Percentiles rank a stretch among this genome's conserved stretches.
Evolutionary conservation across 2,888 invertebrate species (phyloP).

Genomic region (Phyto melanocephala): DNA sequence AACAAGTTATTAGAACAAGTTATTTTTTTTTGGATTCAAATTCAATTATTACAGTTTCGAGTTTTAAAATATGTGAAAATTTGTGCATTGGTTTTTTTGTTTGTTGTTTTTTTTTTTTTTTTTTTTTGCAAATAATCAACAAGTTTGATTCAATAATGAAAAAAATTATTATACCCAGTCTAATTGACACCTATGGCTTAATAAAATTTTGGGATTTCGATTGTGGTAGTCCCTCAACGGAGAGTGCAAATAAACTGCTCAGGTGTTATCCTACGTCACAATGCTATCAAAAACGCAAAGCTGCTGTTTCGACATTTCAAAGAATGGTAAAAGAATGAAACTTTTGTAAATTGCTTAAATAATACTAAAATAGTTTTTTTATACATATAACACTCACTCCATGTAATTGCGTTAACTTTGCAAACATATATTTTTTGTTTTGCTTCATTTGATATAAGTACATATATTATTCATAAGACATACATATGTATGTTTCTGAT

Average conservation of each 20-base stretch:
- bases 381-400: no score
- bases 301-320: not conserved
- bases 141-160: conserved; percentile 68
- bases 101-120: no score
- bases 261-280: conserved; percentile 41
- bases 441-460: not conserved
- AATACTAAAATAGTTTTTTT: no score
- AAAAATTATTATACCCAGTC: conserved; percentile 73
- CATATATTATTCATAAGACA: conserved; percentile 23
- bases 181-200: conserved; percentile 74
- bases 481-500: conserved; percentile 33
- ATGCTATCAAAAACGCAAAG: conserved; percentile 31
- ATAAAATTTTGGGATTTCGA: conserved; percentile 75
- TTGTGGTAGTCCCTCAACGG: conserved; percentile 67
- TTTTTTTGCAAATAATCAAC: not conserved
- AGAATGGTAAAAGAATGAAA: conserved; percentile 34
- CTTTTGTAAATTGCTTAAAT: no score
- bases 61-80: conserved; percentile 21
- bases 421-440: not conserved
- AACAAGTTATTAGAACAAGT: not conserved
- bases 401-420: not conserved
- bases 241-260: conserved; percentile 22
- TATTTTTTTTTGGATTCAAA: no score
- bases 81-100: conserved; percentile 8
- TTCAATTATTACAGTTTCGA: no score